Evolutionary conservation across 2,113 vertebrate species (phyloP).

Genomic region (Melanotaenia duboulayi): DNA sequence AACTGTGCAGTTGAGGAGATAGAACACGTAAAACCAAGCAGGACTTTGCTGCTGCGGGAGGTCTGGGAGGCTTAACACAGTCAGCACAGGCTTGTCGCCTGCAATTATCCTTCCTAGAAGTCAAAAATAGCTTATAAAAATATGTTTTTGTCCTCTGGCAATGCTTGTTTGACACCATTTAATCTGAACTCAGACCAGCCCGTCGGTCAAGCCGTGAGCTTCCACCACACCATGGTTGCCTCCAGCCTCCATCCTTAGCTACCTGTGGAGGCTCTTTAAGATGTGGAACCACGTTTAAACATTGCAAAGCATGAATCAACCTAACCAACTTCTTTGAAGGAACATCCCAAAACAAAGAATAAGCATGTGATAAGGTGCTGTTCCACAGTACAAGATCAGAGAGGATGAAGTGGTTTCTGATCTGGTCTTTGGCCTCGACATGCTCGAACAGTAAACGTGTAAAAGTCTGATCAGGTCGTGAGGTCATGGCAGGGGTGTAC

Average conservation of each 20-base stretch:
- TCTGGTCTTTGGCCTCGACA: constrained; percentile 61
- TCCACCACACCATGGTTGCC: constrained; percentile 7
- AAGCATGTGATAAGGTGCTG: constrained; percentile 32
- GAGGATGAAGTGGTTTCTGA: constrained; percentile 4
- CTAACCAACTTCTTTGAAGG: constrained; percentile 10
- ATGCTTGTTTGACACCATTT: constrained; percentile 49
- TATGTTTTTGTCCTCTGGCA: constrained; percentile 47
- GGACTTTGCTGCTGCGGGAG: constrained; percentile 58
- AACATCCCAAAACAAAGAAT: constrained; percentile 22
- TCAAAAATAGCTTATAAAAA: constrained; percentile 82
- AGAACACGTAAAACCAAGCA: constrained; percentile 55
- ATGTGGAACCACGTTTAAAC: constrained; percentile 30
- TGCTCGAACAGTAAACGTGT: constrained; percentile 43
- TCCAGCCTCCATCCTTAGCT: constrained; percentile 29
- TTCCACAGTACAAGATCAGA: constrained; percentile 23
- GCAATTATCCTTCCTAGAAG: constrained; percentile 38
- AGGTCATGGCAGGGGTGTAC: constrained; percentile 12
- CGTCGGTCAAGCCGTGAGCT: no score
- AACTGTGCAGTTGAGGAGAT: constrained; percentile 39
- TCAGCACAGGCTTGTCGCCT: constrained; percentile 5
- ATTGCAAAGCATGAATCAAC: constrained; percentile 30
- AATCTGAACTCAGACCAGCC: not conserved
- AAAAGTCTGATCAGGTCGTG: constrained; percentile 17
- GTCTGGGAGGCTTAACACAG: constrained; percentile 50
- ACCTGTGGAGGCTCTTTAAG: constrained; percentile 43